Conservation (phyloP, 92 coral and sea anemone species). For the Paramuricea clavata region DNA sequence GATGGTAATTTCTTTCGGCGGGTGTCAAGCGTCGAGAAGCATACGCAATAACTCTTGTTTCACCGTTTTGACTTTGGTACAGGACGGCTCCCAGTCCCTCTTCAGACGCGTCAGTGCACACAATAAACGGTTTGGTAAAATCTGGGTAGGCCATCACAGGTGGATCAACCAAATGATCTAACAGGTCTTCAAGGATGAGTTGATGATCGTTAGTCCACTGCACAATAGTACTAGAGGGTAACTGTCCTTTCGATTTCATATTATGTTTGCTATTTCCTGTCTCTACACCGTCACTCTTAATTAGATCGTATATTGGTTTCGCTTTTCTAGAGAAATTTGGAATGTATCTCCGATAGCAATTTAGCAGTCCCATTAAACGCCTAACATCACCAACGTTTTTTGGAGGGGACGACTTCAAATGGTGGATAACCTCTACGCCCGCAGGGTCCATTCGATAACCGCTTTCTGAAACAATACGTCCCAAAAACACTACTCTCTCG, state of each 20-base stretch:
- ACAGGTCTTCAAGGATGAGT: slow-evolving; percentile 9
- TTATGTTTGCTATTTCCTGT: too few species aligned
- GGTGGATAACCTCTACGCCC: too few species aligned
- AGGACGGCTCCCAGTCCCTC: slow-evolving; percentile 56
- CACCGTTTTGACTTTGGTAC: slow-evolving; percentile 41
- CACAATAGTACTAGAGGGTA: slow-evolving; percentile 22
- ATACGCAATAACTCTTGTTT: slow-evolving; percentile 33
- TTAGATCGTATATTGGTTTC: too few species aligned
- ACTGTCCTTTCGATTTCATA: slow-evolving; percentile 7
- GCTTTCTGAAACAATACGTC: too few species aligned
- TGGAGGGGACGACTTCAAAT: too few species aligned
- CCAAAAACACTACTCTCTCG: too few species aligned
- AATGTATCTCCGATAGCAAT: too few species aligned
- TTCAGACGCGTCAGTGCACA: slow-evolving; percentile 34
- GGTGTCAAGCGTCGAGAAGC: slow-evolving; percentile 44
- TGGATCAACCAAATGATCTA: slow-evolving; percentile 24
- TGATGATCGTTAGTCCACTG: slow-evolving; percentile 20
- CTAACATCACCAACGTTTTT: too few species aligned
- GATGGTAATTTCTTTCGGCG: slow-evolving; percentile 51
- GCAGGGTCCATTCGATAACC: too few species aligned
- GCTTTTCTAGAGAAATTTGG: too few species aligned
- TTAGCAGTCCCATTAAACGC: too few species aligned
- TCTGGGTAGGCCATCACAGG: slow-evolving; percentile 47
- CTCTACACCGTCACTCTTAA: too few species aligned
- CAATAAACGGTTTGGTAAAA: slow-evolving; percentile 22